Percentiles rank a stretch among this genome's conserved stretches.
phyloP scores from a whole-genome alignment of 2,888 invertebrate species.

The Saturnia japonica region DNA sequence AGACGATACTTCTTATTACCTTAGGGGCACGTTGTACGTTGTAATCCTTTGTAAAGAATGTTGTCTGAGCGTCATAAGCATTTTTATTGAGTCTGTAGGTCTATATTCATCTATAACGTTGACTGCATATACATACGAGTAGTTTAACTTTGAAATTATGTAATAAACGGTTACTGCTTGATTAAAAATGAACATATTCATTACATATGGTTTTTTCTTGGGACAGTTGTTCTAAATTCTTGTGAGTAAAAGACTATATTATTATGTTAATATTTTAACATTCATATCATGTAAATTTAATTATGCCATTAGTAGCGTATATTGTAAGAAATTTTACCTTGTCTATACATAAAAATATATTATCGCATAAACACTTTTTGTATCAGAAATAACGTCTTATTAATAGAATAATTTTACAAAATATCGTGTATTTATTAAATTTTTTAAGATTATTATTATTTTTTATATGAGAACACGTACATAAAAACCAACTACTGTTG shows the following conservation, averaged over 20 bases:
- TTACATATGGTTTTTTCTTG: no score
- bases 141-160: not conserved
- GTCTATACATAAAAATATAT: not conserved
- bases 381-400: not conserved
- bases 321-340: not conserved
- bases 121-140: no score
- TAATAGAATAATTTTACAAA: not conserved
- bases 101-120: not conserved
- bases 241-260: no score
- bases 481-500: no score
- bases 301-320: not conserved
- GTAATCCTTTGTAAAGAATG: constrained; percentile 17
- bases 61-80: constrained; percentile 1
- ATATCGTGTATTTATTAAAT: no score
- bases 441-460: no score
- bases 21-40: constrained; percentile 9
- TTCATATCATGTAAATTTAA: not conserved
- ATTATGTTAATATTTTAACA: no score
- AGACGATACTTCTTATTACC: constrained; percentile 31
- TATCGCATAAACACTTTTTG: not conserved
- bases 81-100: constrained; percentile 3
- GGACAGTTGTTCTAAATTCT: no score
- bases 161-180: not conserved
- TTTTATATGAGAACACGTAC: no score
- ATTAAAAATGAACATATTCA: no score